Evolutionary conservation across 2,113 vertebrate genomes (phyloP), one percentile per base, ranked within the genome.

Genomic region (Callionymus lyra): DNA sequence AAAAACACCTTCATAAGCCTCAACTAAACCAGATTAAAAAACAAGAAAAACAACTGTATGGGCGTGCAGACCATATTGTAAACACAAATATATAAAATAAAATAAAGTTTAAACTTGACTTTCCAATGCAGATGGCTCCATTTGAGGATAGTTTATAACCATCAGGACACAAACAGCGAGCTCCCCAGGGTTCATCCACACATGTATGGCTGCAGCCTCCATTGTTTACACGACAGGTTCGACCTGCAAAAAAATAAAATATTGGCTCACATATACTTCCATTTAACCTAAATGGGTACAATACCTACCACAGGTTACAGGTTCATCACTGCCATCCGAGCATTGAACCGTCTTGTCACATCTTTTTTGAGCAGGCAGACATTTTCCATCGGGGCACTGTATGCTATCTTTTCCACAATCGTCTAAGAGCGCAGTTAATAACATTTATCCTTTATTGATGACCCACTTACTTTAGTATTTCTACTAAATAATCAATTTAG

Each of bases 201-300:
- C 93, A 97, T 0, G 16, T 52, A 10, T 88, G 85, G 0, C 80
- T 82, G 0, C 91, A 95, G 62, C 89, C 89, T 1, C 90, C 91
- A 0, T 91, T 92, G 35, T 70, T 72, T 34, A 78, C 41, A 9
- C 83, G 76, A 70, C 93, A 94, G 19, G 53, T 81, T 18, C 67
- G 81, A 47, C 89, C 91, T 94, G 67, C 0, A 6, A 6, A 37
- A 27, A 5, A 27, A 27, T 5, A 27, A 27, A 2, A 3, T 4
- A 2, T 12, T 18, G 6, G 1, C 16, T 12, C 13, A 12, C 10
- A 9, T 5, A 6, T 16, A 1, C n/a, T 2, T 1, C 27, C 4
- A 31, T 14, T 27, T 13, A 31, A 34, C 1, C 31, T 2, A 35
- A 36, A 1, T 21, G 3, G 1, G 35, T n/a, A 1, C 1, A 1